Evolutionary conservation across 2,113 vertebrate species (phyloP), one percentile per base, ranked within the genome.

Genomic region (Columba janthina): DNA sequence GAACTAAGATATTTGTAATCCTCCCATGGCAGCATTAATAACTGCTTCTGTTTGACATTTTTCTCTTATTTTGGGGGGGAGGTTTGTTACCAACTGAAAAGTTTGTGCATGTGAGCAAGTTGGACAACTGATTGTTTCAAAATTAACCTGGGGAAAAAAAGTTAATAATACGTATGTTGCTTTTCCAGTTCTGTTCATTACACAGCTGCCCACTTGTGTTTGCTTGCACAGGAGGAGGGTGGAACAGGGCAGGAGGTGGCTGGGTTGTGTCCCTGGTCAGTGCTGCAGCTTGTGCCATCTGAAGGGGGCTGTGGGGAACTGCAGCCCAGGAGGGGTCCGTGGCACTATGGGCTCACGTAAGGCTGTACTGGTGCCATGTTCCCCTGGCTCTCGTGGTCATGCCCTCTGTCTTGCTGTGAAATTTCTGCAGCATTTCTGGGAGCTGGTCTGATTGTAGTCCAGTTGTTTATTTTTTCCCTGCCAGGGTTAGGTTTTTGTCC

Each of bases 321-420:
- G 2, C 5, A 74, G 36, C 36, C 13, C 10, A 8, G 38, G n/a
- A 58, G 38, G 31, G 11, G 20, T n/a, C 24, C 0, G 1, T 29
- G 36, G 17, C 58, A 8, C 18, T 57, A 22, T 32, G 57, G 46
- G 22, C 51, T 71, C 17, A 29, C 29, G 2, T 15, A 29, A 75
- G 36, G 31, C 72, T 86, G 24, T 50, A 53, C 31, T 34, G 53
- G 26, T 34, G 29, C 26, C 34, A 4, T 1, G 0, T 62, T 81
- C 40, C 20, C 21, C 44, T 56, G 54, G n/a, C 34, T 69, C 46
- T 4, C 18, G 2, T 40, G 28, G 44, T 64, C 1, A 0, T 46
- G 16, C 38, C 29, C 51, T 61, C 65, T 77, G 50, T 60, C 38
- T 83, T 32, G 28, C 44, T 8, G 10, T 74, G 42, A 34, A 20